Evolutionary conservation across 30 jellyfish, hydroid and myxozoan species (phyloP), one percentile per base, ranked within the genome.

Genomic region (Cassiopea xamachana): DNA sequence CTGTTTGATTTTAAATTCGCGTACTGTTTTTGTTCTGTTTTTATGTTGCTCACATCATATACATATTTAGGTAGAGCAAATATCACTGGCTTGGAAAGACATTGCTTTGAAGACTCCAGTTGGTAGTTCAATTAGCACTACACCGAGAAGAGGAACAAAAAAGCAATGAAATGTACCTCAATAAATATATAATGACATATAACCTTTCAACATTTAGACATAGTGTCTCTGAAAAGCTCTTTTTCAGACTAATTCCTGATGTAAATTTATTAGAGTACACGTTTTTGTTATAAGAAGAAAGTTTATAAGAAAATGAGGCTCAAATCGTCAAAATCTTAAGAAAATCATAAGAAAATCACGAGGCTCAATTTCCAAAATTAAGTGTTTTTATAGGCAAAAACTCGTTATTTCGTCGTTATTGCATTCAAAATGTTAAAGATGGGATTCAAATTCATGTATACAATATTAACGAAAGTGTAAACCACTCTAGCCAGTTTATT

Each of bases 41-140:
- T 27, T 27, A 27, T 27, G 39, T 27, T 27, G 39, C 39, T 27
- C 39, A 27, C 39, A 27, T 27, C 39, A 27, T 27, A 27, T 27
- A 27, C 39, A 27, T 27, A 27, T 27, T 27, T 58, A 96, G 99
- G 97, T 96, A 15, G 99, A 96, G 58, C 96, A 82, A 68, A 89
- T 96, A 44, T 96, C 99, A 15, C 87, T 87, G 70, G 99, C 97
- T 1, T 96, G 99, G 99, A 96, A 89, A 75, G 95, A 91, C 83
- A 85, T 81, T 3, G 99, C 99, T 2, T 45, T 96, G 60, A 92
- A 89, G 51, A 94, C 98, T 19, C 97, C 97, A 0, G 39, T 51
- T 19, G 86, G 91, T 13, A 62, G 92, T 64, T 75, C 97, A 2
- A 47, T 82, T 13, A 93, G 84, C 8, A 90, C 98, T 1, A 94